phyloP scores from a whole-genome alignment of 2,797 vertebrate species.

The Melanotaenia boesemani region DNA sequence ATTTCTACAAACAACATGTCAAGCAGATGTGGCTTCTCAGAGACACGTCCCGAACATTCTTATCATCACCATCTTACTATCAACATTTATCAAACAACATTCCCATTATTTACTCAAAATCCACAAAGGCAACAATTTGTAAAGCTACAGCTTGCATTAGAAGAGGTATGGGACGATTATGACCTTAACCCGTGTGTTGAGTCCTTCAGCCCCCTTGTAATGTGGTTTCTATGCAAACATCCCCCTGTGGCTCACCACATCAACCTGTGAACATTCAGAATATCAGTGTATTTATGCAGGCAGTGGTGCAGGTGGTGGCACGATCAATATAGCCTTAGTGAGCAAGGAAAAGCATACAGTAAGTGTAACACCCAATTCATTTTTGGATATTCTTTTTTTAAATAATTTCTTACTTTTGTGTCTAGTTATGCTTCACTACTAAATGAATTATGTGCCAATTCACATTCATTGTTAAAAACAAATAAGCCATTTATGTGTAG shows the following conservation, averaged over 20 bases:
- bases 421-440: constrained; percentile 28
- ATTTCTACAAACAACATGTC: constrained; percentile 42
- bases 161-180: constrained; percentile 65
- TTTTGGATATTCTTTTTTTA: constrained; percentile 22
- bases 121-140: constrained; percentile 76
- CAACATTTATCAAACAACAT: constrained; percentile 39
- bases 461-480: constrained; percentile 54
- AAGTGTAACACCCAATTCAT: constrained; percentile 11
- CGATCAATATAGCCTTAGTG: constrained; percentile 20
- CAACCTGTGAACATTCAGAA: constrained; percentile 61
- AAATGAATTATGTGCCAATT: constrained; percentile 45
- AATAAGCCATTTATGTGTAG: constrained; percentile 41
- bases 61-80: constrained; percentile 30
- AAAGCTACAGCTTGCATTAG: constrained; percentile 72
- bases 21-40: constrained; percentile 40
- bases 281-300: constrained; percentile 65
- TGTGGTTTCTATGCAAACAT: constrained; percentile 20
- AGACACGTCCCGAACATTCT: constrained; percentile 46
- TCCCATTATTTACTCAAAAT: constrained; percentile 53
- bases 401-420: constrained; percentile 50
- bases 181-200: constrained; percentile 46
- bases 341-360: constrained; percentile 34
- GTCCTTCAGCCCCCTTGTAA: constrained; percentile 50
- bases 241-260: constrained; percentile 26
- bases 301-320: constrained; percentile 37